These are phyloP conservation scores for Cheracebus regulus DNA, from an alignment of 2,797 vertebrate genomes.

Conservation along the genomic window DNA sequence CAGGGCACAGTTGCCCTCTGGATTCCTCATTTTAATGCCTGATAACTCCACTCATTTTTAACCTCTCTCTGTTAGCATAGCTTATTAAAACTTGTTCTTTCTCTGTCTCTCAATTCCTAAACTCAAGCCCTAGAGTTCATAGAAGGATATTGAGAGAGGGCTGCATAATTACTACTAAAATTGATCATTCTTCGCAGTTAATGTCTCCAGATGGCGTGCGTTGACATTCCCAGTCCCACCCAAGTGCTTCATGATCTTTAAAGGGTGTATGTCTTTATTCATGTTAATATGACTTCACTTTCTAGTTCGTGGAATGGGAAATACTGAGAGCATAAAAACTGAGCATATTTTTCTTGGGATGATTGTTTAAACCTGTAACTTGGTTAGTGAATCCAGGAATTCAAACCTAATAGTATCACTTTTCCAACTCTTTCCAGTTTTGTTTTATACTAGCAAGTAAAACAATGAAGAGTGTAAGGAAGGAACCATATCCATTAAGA, in stretches of 20 bases:
- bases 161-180: background rate
- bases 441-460: background rate
- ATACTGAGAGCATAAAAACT: background rate
- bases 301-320: background rate
- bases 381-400: background rate
- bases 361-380: background rate
- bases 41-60: background rate
- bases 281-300: background rate
- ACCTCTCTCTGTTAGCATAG: background rate
- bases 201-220: background rate
- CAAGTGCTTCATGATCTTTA: background rate
- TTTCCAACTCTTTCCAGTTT: background rate
- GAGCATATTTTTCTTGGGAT: background rate
- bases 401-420: background rate
- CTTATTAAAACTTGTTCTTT: background rate
- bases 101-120: background rate
- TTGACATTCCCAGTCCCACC: background rate
- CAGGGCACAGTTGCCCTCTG: background rate
- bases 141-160: background rate
- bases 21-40: background rate
- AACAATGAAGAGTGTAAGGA: background rate
- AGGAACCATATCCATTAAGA: background rate
- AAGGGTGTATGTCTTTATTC: fast-evolving
- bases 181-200: background rate
- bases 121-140: background rate